Evolutionary conservation across 2,888 invertebrate genomes (phyloP), one percentile per base, ranked within the genome.

Genomic region (Allophyes oxyacanthae): DNA sequence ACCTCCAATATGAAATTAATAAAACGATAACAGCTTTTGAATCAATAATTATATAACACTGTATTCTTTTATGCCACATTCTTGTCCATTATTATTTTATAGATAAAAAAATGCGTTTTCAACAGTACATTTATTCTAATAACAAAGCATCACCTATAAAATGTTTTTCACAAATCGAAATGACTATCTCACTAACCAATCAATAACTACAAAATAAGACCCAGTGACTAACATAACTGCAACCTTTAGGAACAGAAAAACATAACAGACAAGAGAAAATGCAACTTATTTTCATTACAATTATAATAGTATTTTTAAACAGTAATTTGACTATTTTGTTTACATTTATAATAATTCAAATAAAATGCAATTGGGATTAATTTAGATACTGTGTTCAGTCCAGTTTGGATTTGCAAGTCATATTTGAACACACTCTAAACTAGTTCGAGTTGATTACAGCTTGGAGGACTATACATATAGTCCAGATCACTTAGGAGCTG

Each of bases 101-200:
- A 48, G 36, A 66, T 59, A 66, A 70, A 75, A 72, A 59, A 64
- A 36, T 50, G 32, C 38, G 54, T 62, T 73, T 75, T 64, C 53
- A 79, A 81, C 78, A 83, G 75, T 80, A 81, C 81, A 79, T 88
- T 87, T 86, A 87, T 88, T 90, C 83, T 86, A 88, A 83, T 85
- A 89, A 91, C 88, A 88, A 89, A 88, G 85, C 85, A 86, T 86
- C 82, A 87, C 83, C 87, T 88, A 88, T 84, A 86, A 80, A 83
- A 80, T 79, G 77, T 82, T 79, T 76, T 74, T 61, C 67, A 81
- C 74, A 78, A 80, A 77, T 74, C 66, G n/a, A 79, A 75, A 72
- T 68, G 69, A 77, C 72, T 78, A 77, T 73, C 48, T 60, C 73
- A 79, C 72, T 74, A 75, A 76, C 67, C 72, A 81, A 75, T 72